Conservation (phyloP, 2,113 vertebrate species). For the Nansenia antarctica region DNA sequence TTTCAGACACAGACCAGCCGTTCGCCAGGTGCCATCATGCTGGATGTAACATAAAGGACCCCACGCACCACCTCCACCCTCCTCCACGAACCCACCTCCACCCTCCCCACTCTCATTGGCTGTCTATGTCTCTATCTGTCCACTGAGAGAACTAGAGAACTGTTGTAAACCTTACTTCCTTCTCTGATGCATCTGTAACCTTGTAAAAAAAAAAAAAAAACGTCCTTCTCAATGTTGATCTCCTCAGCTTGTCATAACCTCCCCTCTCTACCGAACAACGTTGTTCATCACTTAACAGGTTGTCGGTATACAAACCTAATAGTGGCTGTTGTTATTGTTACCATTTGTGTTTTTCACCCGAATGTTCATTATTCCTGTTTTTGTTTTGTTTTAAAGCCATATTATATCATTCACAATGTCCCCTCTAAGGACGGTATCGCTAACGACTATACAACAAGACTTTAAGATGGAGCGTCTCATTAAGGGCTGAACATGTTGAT, state of each 20-base stretch:
- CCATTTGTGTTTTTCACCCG: neutral
- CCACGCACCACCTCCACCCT: neutral
- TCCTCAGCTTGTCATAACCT: no score
- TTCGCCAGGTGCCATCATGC: neutral
- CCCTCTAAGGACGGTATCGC: no score
- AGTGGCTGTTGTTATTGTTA: neutral
- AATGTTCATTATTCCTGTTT: neutral
- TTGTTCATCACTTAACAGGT: neutral
- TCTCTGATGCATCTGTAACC: neutral
- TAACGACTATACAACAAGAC: no score
- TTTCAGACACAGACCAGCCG: conserved; percentile 3
- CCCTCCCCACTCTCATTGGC: conserved; percentile 4
- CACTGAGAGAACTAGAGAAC: neutral
- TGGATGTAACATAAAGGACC: neutral
- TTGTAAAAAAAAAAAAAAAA: neutral
- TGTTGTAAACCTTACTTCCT: neutral
- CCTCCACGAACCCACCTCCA: conserved; percentile 10
- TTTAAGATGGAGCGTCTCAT: no score
- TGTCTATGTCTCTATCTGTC: conserved; percentile 15
- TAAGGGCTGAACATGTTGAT: no score
- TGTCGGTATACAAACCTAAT: no score
- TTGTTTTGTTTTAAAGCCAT: neutral
- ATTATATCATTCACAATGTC: neutral
- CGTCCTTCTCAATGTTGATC: neutral
- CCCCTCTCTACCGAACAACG: neutral